phyloP scores from a whole-genome alignment of 2,888 invertebrate species.

The Phengaris alcon region DNA sequence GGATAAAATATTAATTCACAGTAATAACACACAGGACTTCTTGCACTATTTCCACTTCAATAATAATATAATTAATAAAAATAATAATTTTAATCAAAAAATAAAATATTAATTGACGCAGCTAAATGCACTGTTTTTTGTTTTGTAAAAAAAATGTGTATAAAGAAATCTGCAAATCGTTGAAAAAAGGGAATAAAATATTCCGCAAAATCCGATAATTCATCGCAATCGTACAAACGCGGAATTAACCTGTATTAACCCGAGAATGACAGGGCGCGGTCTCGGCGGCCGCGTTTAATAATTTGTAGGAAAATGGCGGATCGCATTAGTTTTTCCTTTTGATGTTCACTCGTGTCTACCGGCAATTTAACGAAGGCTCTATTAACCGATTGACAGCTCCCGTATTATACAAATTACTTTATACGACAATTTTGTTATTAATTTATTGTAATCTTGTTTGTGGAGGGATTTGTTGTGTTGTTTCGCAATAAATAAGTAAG shows the following conservation, averaged over 20 bases:
- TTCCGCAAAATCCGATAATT: conserved; percentile 58
- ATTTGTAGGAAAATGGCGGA: conserved; percentile 62
- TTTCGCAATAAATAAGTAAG: no score
- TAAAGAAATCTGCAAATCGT: conserved; percentile 31
- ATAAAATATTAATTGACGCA: not conserved
- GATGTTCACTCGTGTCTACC: conserved; percentile 67
- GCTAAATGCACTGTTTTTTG: not conserved
- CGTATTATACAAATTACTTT: conserved; percentile 21
- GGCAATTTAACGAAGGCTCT: conserved; percentile 52
- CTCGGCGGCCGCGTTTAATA: conserved; percentile 62
- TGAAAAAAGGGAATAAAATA: conserved; percentile 34
- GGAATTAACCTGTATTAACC: conserved; percentile 67
- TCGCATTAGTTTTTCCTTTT: conserved; percentile 75
- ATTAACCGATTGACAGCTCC: conserved; percentile 21
- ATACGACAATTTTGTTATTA: not conserved
- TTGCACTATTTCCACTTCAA: no score
- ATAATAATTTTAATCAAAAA: no score
- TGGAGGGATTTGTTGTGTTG: not conserved
- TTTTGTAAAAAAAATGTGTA: not conserved
- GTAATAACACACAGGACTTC: no score
- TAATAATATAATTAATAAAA: no score
- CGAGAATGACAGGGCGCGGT: conserved; percentile 63
- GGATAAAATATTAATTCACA: no score
- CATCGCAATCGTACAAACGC: conserved; percentile 53
- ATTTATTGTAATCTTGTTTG: conserved; percentile 2